Base-by-base conservation (phyloP, 2,888 invertebrate genomes). In the Augiades crinisus region DNA sequence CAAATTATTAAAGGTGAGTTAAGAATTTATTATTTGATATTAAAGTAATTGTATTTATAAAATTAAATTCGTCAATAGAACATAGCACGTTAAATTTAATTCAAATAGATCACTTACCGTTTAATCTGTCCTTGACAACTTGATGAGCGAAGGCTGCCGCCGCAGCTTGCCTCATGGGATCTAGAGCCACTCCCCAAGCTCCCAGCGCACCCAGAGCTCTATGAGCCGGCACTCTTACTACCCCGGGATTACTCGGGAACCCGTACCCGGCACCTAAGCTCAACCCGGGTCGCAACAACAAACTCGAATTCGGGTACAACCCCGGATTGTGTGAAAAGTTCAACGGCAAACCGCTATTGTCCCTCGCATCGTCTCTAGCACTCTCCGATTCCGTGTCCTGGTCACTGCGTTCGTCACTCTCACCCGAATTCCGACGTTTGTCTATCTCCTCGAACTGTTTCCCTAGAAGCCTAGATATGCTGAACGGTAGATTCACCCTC, bases 211-310 rank as follows among this genome's bases (percentile, higher is more conserved):
- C 90, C 31, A 92, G 73, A 3, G 90, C 88, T 64, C 95, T 86
- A 72, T 97, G 97, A 52, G 95, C 95, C 43, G 95, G 96, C 60
- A 95, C 95, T 69, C 95, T 90, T 63, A 95, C 92, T 40, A 95
- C 97, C 65, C 95, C 95, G 56, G 95, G 95, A 51, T 92, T 93
- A 53, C 90, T 81, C 47, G 91, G 80, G 74, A 91, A 85, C 87
- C 91, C 81, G 81, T 91, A 84, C 62, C 92, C 89, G 27, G 68
- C 83, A 77, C 91, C 81, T 50, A 88, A 65, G 77, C 92, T 81
- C 53, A 88, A 60, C 5, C 87, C 88, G 5, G 88, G 88, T 66
- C 88, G 75, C 54, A 88, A 64, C 38, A 88, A 69, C 52, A 88
- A 62, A 53, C 83, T 81, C 49, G 85, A 81, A 63, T 82, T 85